Base-by-base conservation (phyloP, 2,888 invertebrate genomes). In the Leptopilina syphax region DNA sequence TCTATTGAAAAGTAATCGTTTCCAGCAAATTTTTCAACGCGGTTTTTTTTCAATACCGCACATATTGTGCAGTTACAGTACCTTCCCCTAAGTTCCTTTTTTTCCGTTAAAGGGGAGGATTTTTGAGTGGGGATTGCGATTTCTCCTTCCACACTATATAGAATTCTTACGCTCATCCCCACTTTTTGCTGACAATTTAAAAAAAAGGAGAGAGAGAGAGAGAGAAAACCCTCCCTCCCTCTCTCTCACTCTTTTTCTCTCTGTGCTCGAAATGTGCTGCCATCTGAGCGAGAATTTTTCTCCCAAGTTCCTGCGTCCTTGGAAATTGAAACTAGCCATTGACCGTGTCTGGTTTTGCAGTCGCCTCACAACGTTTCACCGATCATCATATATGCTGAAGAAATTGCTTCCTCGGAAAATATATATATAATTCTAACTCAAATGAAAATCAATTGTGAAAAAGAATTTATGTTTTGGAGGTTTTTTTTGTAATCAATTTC, bases 231-330 rank as follows among this genome's bases (percentile, higher is more conserved):
- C 84, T 82, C 84, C 84, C 84, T 82, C 84, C 27, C 27, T 27
- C 34, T 34, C 34, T 34, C 34, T 34, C 34, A 1, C 2, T 34
- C 34, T 34, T 34, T 34, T 79, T 34, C 34, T 34, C 3, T 34
- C 34, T 34, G 85, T 80, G 85, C 82, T 88, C 87, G 90, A 89
- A 86, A 87, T 81, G 91, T 91, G 91, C 91, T 91, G 91, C 91
- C 91, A 91, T 89, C 91, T 91, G 88, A 86, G 86, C 87, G 84
- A 83, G 34, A 85, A 81, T 83, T 86, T 84, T 83, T 82, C 68
- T 83, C 84, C 84, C 84, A 81, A 83, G 80, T 63, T 65, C 78
- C 78, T 77, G 76, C 68, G 41, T 65, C 77, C 83, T 83, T 78
- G 81, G 81, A 84, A 84, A 63, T 57, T 79, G 73, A 44, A 80